Conservation (phyloP, 2,113 vertebrate species). For the Coptodon bakossiorum region DNA sequence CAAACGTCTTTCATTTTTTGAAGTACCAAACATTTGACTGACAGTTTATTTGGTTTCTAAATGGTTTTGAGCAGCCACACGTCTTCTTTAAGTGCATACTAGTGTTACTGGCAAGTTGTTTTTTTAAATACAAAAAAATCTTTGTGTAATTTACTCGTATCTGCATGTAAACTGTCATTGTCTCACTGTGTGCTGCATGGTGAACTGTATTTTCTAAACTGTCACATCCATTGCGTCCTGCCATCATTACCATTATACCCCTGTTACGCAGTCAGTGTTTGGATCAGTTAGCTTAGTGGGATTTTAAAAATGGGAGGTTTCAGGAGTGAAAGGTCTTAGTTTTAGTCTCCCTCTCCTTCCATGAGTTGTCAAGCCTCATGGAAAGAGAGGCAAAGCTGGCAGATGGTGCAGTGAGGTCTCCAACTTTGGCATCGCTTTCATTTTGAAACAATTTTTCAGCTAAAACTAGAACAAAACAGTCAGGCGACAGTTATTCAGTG, state of each 20-base stretch:
- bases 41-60: neutral
- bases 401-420: neutral
- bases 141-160: neutral
- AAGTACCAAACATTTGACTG: neutral
- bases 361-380: neutral
- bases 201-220: accelerated
- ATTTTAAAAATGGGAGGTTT: accelerated
- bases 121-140: neutral
- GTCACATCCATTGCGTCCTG: neutral
- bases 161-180: neutral
- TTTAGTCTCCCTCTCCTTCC: accelerated
- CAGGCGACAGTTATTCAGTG: neutral
- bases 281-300: neutral
- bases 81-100: accelerated
- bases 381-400: neutral
- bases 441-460: neutral
- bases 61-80: accelerated
- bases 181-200: neutral
- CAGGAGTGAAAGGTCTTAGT: neutral
- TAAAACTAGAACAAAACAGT: accelerated
- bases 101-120: neutral
- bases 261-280: accelerated
- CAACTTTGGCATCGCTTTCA: neutral
- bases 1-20: neutral
- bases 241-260: neutral